Base-by-base conservation (phyloP, 2,113 vertebrate species). In the Prolemur simus region DNA sequence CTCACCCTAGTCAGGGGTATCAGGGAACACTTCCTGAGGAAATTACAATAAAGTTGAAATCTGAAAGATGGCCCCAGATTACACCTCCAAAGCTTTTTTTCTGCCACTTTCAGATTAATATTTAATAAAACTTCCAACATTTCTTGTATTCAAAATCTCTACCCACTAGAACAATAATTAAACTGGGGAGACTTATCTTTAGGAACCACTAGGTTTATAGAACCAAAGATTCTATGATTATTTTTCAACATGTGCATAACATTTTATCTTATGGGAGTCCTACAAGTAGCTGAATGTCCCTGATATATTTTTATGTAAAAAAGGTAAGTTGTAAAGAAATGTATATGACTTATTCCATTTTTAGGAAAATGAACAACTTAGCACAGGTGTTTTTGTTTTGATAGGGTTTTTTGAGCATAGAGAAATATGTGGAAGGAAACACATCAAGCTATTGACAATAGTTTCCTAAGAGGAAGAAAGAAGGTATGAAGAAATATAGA, bases 321-420 rank as follows among this genome's bases (percentile, higher is more conserved):
- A 87, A 96, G 89, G 27, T 27, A 91, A 94, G 6, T 83, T 86
- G 73, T 25, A 77, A 89, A 94, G 47, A 91, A 87, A 68, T 58
- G 15, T 27, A 25, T 14, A 47, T 64, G 12, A 17, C 18, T 54
- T 39, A 6, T 60, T 60, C 2, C 32, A 69, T 45, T 60, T 89
- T 63, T 52, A 93, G 52, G n/a, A 85, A 85, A 93, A 84, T 52
- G 80, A 87, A 68, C 66, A 56, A 17, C 10, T 60, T 18, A 66
- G 5, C 52, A 47, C 25, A 64, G 6, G 9, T 49, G 29, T 14
- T 88, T 71, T 47, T 71, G 23, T 63, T 95, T 64, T 3, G 64
- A 11, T 74, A 63, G 32, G 32, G 12, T 63, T 95, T 80, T 49
- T 64, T 34, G 17, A 83, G 5, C 18, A 80, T 29, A 52, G 39